phyloP scores from a whole-genome alignment of 2,888 invertebrate species.

The Auanema freiburgensis region DNA sequence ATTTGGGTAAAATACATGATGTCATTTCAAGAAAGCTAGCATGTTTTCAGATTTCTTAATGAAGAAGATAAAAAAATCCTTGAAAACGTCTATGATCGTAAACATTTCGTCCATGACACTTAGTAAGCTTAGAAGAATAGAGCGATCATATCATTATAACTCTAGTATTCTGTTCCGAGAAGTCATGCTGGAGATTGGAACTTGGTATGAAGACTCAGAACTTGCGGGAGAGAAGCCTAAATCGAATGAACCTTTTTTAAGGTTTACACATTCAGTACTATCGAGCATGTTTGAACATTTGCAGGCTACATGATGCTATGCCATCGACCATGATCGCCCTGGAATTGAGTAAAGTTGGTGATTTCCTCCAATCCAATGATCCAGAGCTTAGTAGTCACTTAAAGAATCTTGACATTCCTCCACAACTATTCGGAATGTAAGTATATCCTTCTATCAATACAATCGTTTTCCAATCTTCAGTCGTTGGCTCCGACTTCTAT shows the following conservation, averaged over 20 bases:
- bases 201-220: slow-evolving; percentile 41
- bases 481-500: slow-evolving; percentile 81
- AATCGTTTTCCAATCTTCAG: slow-evolving; percentile 67
- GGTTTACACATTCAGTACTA: neutral
- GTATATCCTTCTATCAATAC: slow-evolving; percentile 12
- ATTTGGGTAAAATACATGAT: slow-evolving; percentile 56
- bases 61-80: slow-evolving; percentile 67
- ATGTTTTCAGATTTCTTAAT: slow-evolving; percentile 33
- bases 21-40: neutral
- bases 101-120: slow-evolving; percentile 76
- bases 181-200: slow-evolving; percentile 43
- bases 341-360: slow-evolving; percentile 65
- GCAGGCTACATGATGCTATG: slow-evolving; percentile 34
- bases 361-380: slow-evolving; percentile 74
- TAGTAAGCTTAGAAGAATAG: slow-evolving; percentile 71
- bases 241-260: neutral
- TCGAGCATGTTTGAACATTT: neutral
- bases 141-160: neutral
- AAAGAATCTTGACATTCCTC: slow-evolving; percentile 76
- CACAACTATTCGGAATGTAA: slow-evolving; percentile 84
- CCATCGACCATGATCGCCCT: slow-evolving; percentile 42
- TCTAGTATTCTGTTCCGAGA: slow-evolving; percentile 32
- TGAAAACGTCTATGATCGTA: slow-evolving; percentile 73
- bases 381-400: slow-evolving; percentile 74
- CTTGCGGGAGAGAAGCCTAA: neutral